phyloP scores from a whole-genome alignment of 1,140 invertebrate species.

The Philotrypesis tridentata region DNA sequence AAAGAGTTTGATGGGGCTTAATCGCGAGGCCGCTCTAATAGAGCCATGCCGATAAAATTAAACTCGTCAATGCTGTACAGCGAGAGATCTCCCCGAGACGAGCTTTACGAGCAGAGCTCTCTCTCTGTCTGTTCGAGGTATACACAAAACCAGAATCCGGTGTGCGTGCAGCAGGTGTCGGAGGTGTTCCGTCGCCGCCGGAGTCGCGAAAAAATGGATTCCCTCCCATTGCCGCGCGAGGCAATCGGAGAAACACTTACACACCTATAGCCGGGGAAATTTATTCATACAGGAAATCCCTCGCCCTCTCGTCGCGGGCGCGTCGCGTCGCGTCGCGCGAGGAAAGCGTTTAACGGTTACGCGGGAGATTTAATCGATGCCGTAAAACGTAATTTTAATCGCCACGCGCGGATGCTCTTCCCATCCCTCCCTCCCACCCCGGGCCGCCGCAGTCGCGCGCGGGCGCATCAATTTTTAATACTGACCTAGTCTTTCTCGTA shows the following conservation, averaged over 20 bases:
- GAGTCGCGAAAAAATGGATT: background rate
- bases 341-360: constrained; percentile 32
- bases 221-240: background rate
- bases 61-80: background rate
- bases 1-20: background rate
- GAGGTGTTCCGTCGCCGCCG: too few relatives aligned
- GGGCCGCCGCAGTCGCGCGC: background rate
- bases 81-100: background rate
- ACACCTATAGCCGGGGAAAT: background rate
- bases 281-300: constrained; percentile 16
- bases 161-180: too few relatives aligned
- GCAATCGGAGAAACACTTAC: background rate
- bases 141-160: background rate
- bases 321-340: too few relatives aligned
- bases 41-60: background rate
- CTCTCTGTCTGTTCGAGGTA: too few relatives aligned
- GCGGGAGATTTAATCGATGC: constrained; percentile 44
- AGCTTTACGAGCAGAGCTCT: background rate
- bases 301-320: too few relatives aligned
- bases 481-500: constrained; percentile 44
- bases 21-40: background rate
- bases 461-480: constrained; percentile 43
- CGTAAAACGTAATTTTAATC: constrained; percentile 51
- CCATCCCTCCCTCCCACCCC: too few relatives aligned
- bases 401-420: background rate